Conservation (phyloP, 2,888 invertebrate genomes). For the Rosalia funebris region DNA sequence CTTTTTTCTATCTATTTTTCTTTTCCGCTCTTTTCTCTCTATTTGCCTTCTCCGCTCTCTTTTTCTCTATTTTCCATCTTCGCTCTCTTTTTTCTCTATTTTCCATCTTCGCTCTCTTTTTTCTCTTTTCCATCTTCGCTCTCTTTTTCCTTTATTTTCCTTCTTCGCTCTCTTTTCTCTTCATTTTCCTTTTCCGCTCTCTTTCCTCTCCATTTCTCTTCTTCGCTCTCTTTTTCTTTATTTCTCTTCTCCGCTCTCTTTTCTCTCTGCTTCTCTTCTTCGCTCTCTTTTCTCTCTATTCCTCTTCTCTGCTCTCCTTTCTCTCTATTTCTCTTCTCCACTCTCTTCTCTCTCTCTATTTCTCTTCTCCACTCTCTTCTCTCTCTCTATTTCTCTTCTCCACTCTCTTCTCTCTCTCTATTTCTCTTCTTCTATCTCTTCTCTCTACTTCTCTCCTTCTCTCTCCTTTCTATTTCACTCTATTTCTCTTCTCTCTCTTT, state of each 20-base stretch:
- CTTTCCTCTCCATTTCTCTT: neutral
- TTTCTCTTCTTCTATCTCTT: neutral
- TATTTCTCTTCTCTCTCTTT: neutral
- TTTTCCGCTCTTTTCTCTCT: neutral
- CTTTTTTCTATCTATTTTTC: neutral
- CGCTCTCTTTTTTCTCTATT: neutral
- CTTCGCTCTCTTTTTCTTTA: neutral
- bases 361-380: neutral
- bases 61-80: neutral
- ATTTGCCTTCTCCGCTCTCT: neutral
- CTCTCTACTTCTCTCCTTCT: neutral
- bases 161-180: neutral
- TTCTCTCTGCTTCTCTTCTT: neutral
- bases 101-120: neutral
- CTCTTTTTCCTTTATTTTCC: neutral
- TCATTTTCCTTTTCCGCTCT: neutral
- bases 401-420: neutral
- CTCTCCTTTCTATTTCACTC: neutral
- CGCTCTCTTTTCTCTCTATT: neutral
- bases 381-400: neutral
- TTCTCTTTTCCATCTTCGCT: neutral
- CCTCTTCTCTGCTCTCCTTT: neutral
- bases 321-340: neutral
- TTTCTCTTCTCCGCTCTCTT: neutral
- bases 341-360: neutral